These are phyloP conservation scores for Episyrphus balteatus DNA, from an alignment of 1,140 invertebrate species.

Conservation along the genomic window DNA sequence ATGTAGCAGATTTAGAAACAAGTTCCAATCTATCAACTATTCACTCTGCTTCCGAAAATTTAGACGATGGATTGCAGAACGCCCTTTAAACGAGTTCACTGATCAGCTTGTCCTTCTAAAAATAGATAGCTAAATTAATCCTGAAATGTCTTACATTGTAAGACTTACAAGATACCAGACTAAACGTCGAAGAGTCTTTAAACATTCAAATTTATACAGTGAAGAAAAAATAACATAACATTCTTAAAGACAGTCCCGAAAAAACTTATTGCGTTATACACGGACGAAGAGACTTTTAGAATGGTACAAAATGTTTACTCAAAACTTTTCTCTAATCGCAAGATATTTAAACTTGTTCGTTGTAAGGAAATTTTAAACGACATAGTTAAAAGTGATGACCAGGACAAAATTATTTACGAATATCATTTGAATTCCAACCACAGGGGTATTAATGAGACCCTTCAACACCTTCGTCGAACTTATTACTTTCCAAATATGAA, in stretches of 20 bases:
- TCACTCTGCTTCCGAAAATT: slow-evolving; percentile 2
- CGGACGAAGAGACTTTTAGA: slow-evolving; percentile 9
- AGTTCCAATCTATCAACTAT: neutral
- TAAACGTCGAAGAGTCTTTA: slow-evolving; percentile 8
- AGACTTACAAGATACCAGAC: too few species aligned
- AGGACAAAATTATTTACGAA: slow-evolving; percentile 19
- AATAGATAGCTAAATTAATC: neutral
- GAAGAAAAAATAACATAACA: slow-evolving; percentile 8
- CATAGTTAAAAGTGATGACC: slow-evolving; percentile 18
- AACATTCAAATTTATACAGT: neutral
- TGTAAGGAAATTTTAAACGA: slow-evolving; percentile 13
- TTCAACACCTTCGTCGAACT: slow-evolving; percentile 21
- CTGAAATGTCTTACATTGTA: slow-evolving; percentile 6
- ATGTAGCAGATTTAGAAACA: neutral
- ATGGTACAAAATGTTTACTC: slow-evolving; percentile 4
- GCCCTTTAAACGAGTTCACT: too few species aligned
- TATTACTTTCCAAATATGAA: slow-evolving; percentile 33
- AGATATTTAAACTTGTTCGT: slow-evolving; percentile 17
- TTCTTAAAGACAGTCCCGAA: slow-evolving; percentile 11
- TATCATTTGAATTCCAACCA: slow-evolving; percentile 29
- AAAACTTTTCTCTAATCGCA: slow-evolving; percentile 11
- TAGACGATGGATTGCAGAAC: slow-evolving; percentile 8
- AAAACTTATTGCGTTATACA: slow-evolving; percentile 8
- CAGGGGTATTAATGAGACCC: slow-evolving; percentile 28
- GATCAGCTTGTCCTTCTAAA: too few species aligned